phyloP scores from a whole-genome alignment of 2,797 vertebrate genomes.

The Manis javanica region DNA sequence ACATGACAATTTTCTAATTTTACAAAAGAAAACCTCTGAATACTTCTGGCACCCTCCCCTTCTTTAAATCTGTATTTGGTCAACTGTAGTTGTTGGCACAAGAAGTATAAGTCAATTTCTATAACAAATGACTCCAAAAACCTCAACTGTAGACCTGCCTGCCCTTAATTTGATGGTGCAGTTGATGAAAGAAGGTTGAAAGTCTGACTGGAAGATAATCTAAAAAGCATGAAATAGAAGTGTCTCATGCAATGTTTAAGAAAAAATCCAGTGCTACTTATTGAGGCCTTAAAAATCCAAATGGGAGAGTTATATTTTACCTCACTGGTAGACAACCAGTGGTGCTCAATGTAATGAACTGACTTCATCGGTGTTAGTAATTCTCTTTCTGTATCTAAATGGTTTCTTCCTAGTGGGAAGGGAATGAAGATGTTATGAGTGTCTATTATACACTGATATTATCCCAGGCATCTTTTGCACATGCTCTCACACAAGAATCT shows the following conservation, averaged over 20 bases:
- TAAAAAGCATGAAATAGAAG: not conserved
- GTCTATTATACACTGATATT: not conserved
- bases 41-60: not conserved
- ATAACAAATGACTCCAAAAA: not conserved
- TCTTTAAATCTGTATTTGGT: not conserved
- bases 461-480: not conserved
- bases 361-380: not conserved
- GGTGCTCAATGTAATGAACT: not conserved
- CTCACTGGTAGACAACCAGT: not conserved
- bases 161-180: not conserved
- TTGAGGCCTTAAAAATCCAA: not conserved
- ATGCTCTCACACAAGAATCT: not conserved
- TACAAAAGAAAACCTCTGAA: not conserved
- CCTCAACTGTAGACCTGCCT: not conserved
- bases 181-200: not conserved
- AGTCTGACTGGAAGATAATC: not conserved
- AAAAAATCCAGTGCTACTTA: not conserved
- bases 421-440: not conserved
- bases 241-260: not conserved
- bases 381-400: not conserved
- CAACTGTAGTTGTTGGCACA: not conserved
- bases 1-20: not conserved
- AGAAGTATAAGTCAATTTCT: not conserved
- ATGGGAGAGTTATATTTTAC: not conserved
- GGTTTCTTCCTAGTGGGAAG: not conserved